Base-by-base conservation (phyloP, 2,113 vertebrate species). In the Crocuta crocuta region DNA sequence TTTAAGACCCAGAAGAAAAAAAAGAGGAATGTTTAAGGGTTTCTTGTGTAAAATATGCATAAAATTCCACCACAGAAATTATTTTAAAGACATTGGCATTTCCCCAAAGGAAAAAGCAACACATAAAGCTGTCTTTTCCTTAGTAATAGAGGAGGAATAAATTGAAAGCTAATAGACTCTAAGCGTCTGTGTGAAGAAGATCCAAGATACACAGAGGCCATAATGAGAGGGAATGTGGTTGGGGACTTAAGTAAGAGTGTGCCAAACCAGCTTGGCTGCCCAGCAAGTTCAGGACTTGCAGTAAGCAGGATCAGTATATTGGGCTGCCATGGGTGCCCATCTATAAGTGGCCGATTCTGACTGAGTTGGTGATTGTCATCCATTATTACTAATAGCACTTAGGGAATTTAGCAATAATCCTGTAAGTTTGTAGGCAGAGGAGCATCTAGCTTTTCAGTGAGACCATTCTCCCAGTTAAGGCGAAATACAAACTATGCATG, bases 101-200 rank as follows among this genome's bases (percentile, higher is more conserved):
- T 70, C 86, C 13, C 31, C 78, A 48, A 89, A 96, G 79, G 71
- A 91, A 91, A 66, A 84, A 95, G 26, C 39, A 65, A 58, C 31
- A 79, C 4, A 50, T 58, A 58, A 66, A 91, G 23, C 16, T 89
- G 11, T 63, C 50, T 81, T 88, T 94, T 94, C n/a, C 50, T 93
- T 93, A 84, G 23, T 39, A 66, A 89, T n/a, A 85, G 8, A 93
- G 65, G 31, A 94, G 26, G 45, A 86, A 73, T 89, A 84, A 26
- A 76, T 55, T 58, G 68, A 80, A 97, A 97, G 94, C 70, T 74
- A 71, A 70, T 87, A 90, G 92, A 90, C 74, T 76, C 28, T 95
- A 82, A 96, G 48, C 23, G 15, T 87, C 15, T 87, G 33, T 95
- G 68, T 95, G 91, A 98, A 90, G 89, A 83, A 66, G 89, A 92